These are phyloP conservation scores for Amazona vittata DNA, from an alignment of 2,113 vertebrate species.

Conservation along the genomic window DNA sequence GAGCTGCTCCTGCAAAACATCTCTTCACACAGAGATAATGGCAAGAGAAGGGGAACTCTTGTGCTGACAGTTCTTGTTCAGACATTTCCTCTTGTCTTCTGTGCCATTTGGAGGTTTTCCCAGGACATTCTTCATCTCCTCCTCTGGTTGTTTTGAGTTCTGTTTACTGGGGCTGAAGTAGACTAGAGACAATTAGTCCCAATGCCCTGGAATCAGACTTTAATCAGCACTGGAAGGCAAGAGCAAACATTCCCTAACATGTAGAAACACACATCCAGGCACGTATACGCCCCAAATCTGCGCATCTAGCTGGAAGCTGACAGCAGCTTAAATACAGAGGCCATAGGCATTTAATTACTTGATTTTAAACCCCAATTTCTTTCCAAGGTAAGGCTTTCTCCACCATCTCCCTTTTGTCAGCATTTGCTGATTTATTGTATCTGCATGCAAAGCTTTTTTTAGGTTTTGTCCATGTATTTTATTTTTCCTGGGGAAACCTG, in stretches of 20 bases:
- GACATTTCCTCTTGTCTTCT: constrained; percentile 29
- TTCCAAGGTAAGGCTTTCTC: neutral
- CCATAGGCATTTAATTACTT: neutral
- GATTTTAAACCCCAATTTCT: neutral
- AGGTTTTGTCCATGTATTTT: neutral
- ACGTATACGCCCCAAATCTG: neutral
- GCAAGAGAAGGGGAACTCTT: constrained; percentile 8
- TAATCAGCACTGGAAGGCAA: constrained; percentile 45
- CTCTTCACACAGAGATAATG: neutral
- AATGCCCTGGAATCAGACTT: constrained; percentile 53
- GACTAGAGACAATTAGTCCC: constrained; percentile 51
- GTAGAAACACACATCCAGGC: neutral
- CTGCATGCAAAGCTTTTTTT: neutral
- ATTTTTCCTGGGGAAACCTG: neutral
- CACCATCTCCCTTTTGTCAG: neutral
- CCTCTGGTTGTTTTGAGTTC: constrained; percentile 57
- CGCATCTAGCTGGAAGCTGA: neutral
- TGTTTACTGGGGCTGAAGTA: constrained; percentile 63
- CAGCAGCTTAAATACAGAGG: neutral
- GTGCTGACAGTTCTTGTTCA: constrained; percentile 41
- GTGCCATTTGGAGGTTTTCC: constrained; percentile 63
- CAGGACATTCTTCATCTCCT: constrained; percentile 64
- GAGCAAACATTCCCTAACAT: constrained; percentile 18
- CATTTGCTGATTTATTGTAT: neutral
- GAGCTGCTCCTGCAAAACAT: constrained; percentile 14